Percentiles rank a stretch among this genome's conserved stretches.
phyloP scores from a whole-genome alignment of 2,113 vertebrate species.

The Gallinago paraguaiae region DNA sequence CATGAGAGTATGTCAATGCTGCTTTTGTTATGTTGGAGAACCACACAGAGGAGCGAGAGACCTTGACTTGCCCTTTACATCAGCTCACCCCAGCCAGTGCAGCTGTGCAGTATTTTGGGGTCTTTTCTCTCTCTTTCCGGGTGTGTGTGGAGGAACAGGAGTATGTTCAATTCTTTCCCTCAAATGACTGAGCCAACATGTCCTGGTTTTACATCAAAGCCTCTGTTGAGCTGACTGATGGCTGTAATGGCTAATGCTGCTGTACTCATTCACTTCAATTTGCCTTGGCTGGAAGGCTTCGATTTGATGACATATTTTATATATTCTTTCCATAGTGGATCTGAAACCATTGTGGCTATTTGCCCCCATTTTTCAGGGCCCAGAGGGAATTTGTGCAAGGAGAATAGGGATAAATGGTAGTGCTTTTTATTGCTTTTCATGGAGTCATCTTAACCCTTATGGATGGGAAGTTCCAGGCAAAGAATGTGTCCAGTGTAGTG shows the following conservation, averaged over 20 bases:
- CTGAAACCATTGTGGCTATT: background rate
- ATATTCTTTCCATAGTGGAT: background rate
- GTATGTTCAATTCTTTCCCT: background rate
- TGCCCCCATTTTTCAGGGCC: background rate
- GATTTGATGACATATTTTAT: background rate
- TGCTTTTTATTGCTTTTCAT: background rate
- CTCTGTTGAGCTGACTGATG: background rate
- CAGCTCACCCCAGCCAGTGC: background rate
- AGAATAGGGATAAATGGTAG: background rate
- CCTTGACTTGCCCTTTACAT: background rate
- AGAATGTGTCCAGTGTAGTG: background rate
- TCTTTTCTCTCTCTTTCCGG: background rate
- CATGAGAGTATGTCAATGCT: background rate
- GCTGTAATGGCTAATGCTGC: background rate
- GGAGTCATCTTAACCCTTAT: background rate
- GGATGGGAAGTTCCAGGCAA: constrained; percentile 11
- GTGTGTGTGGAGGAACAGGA: background rate
- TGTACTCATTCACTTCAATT: background rate
- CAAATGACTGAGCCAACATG: background rate
- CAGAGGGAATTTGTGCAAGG: background rate
- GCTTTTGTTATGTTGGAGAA: background rate
- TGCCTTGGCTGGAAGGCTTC: background rate
- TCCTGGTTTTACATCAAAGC: background rate
- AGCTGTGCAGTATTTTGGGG: background rate
- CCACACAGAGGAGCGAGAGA: background rate